Conservation (phyloP, 2,888 invertebrate genomes). For the Lasioglossum figueresi region DNA sequence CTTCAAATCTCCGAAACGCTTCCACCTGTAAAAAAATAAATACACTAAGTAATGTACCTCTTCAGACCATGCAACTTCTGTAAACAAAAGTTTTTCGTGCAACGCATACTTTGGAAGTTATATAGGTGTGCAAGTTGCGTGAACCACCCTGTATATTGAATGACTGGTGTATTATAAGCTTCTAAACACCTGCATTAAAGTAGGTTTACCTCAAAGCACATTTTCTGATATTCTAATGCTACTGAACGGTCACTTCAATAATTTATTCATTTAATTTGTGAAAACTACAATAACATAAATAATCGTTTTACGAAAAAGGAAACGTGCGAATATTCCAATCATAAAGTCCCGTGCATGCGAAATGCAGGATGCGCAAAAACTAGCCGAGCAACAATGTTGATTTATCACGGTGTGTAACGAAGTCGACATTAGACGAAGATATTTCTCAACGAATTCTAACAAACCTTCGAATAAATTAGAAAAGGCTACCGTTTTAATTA, state of each 20-base stretch:
- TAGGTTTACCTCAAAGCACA: not conserved
- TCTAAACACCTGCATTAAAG: not conserved
- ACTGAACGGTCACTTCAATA: not conserved
- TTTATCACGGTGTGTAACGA: not conserved
- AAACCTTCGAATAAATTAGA: constrained; percentile 1
- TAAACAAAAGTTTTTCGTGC: too few relatives aligned
- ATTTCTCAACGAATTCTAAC: not conserved
- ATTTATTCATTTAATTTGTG: not conserved
- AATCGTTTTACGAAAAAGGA: not conserved
- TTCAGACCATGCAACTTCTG: too few relatives aligned
- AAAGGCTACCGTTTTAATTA: constrained; percentile 39
- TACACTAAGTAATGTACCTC: too few relatives aligned
- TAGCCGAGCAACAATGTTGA: not conserved
- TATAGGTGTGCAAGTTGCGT: too few relatives aligned
- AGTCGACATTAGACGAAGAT: not conserved
- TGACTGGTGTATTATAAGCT: too few relatives aligned
- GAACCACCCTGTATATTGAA: too few relatives aligned
- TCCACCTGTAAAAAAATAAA: too few relatives aligned
- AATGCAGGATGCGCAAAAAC: not conserved
- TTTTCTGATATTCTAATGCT: not conserved
- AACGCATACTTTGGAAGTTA: too few relatives aligned
- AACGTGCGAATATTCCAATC: not conserved
- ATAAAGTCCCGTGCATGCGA: not conserved
- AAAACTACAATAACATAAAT: not conserved
- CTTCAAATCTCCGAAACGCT: too few relatives aligned